Evolutionary conservation across 1,140 invertebrate species (phyloP).

Genomic region (Drosophila funebris): DNA sequence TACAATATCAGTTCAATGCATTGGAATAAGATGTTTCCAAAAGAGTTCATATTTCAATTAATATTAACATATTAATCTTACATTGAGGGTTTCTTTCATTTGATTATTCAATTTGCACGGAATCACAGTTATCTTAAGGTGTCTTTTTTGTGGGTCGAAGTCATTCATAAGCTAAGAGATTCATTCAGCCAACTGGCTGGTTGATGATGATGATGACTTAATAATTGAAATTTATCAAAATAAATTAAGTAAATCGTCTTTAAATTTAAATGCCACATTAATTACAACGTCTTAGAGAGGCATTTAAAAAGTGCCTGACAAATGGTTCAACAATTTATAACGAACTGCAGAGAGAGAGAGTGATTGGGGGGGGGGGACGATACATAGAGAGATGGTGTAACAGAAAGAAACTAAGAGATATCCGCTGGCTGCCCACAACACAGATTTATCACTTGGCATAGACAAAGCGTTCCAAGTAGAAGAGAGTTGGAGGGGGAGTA

Average conservation of each 20-base stretch:
- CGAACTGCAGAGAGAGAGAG: neutral
- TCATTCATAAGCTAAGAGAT: conserved; percentile 43
- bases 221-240: conserved; percentile 77
- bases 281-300: conserved; percentile 58
- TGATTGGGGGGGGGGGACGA: neutral
- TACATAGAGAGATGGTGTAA: neutral
- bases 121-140: neutral
- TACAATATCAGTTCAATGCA: neutral
- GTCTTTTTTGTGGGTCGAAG: neutral
- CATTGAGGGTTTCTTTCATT: neutral
- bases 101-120: neutral
- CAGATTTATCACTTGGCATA: conserved; percentile 46
- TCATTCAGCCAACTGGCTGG: conserved; percentile 45
- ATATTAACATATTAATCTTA: neutral
- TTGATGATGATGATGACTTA: conserved; percentile 59
- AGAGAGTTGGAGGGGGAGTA: neutral
- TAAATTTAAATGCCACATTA: conserved; percentile 69
- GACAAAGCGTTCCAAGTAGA: conserved; percentile 35
- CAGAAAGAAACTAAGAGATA: conserved; percentile 5
- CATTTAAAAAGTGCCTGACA: conserved; percentile 49
- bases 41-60: neutral
- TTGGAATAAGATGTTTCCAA: neutral
- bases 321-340: conserved; percentile 49
- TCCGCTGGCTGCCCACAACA: conserved; percentile 35
- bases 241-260: conserved; percentile 68